Evolutionary conservation across 2,888 invertebrate genomes (phyloP), one percentile per base, ranked within the genome.

Genomic region (Rhagophthalmus giganteus): DNA sequence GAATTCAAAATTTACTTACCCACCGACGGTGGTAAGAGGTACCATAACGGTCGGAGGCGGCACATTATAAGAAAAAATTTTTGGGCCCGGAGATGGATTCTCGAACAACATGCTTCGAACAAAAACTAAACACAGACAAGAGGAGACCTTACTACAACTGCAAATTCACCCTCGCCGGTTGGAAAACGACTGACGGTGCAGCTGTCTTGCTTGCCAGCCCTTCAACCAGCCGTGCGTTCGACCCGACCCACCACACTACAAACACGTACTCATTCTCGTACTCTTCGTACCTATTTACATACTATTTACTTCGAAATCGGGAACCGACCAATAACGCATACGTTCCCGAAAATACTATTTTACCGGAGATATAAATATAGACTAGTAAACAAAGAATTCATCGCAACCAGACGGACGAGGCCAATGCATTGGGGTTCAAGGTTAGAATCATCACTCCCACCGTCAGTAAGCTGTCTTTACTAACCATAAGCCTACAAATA

Each of bases 21-120:
- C 67, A 46, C 65, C 66, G 32, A 67, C 59, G 32, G 63, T 64
- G 35, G 66, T 64, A 44, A 61, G 59, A 39, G 70, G 67, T 48
- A 71, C 46, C 26, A 85, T 80, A 13, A 55, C 55, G 12, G 41
- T 26, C 62, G 86, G 86, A 72, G 86, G 86, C 68, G 86, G 86
- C 72, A 86, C 84, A 75, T 81, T 84, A 76, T 85, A 86, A 65
- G 80, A 83, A 74, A 84, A 80, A 76, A 86, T 79, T 75, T 85
- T 85, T 25, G 76, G 74, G 63, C 76, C 76, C 70, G 82, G 81
- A 59, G 78, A 76, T 70, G 85, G 84, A 79, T 81, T 85, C 76
- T 86, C 86, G 75, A 86, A 86, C 75, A 86, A 78, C 86, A 86
- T 86, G 44, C 42, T 64, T 48, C 31, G 38, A 46, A 30, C 52